Percentiles rank a stretch among this genome's conserved stretches.
Evolutionary conservation across 1,140 invertebrate species (phyloP).

Genomic region (Aethina tumida): DNA sequence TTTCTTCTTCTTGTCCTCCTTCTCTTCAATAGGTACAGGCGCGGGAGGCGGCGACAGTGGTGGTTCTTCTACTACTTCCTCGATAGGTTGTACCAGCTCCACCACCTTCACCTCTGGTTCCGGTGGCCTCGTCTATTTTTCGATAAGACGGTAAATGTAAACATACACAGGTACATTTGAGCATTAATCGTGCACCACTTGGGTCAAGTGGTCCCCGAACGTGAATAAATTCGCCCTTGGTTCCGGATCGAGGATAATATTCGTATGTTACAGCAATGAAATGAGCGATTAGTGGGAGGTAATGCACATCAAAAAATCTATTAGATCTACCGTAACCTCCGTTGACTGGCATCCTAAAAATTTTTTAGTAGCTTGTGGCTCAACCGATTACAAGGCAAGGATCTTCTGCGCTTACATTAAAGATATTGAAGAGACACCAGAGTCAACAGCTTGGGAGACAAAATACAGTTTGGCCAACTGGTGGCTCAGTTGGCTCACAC

Average conservation of each 20-base stretch:
- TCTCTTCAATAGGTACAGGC: conserved; percentile 3
- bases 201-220: conserved; percentile 97
- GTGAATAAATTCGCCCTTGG: conserved; percentile 99
- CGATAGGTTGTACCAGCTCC: conserved; percentile 4
- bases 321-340: conserved; percentile 91
- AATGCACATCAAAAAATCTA: conserved; percentile 98
- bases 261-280: conserved; percentile 95
- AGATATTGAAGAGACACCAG: conserved; percentile 82
- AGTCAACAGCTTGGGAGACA: conserved; percentile 80
- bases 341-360: conserved; percentile 99
- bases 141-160: conserved; percentile 77
- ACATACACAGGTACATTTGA: conserved; percentile 86
- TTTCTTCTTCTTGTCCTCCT: conserved; percentile 3
- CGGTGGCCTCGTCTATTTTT: conserved; percentile 14
- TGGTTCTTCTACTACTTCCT: too few species aligned
- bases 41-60: conserved; percentile 5
- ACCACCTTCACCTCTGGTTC: conserved; percentile 3
- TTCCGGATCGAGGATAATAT: conserved; percentile 89
- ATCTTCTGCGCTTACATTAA: conserved; percentile 97
- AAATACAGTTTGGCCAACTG: conserved; percentile 76
- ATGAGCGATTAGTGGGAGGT: conserved; percentile 99
- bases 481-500: conserved; percentile 88
- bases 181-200: conserved; percentile 97
- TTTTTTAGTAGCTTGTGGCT: conserved; percentile 81
- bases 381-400: conserved; percentile 91